phyloP scores from a whole-genome alignment of 2,113 vertebrate species.

The Numenius arquata region DNA sequence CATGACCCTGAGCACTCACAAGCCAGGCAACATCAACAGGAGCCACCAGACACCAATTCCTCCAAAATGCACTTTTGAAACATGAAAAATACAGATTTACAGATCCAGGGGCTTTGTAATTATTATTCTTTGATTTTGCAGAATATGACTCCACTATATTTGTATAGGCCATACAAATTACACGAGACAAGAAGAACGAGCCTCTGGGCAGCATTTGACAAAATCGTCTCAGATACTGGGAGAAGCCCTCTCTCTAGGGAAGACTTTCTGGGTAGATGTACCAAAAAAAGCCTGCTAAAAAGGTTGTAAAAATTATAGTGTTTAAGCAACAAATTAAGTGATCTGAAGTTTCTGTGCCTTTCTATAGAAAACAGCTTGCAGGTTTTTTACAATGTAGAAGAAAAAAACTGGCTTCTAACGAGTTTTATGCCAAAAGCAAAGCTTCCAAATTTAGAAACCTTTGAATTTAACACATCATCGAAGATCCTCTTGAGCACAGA shows the following conservation, averaged over 20 bases:
- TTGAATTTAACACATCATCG: neutral
- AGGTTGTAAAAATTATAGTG: neutral
- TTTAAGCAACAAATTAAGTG: neutral
- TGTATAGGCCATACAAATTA: neutral
- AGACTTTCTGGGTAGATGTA: neutral
- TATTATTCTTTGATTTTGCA: neutral
- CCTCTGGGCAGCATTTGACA: neutral
- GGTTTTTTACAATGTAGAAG: neutral
- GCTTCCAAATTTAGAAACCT: neutral
- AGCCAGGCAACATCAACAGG: neutral
- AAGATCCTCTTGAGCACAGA: neutral
- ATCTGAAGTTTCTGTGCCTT: neutral
- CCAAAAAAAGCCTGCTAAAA: neutral
- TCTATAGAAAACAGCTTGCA: neutral
- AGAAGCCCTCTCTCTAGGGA: neutral
- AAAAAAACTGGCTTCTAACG: neutral
- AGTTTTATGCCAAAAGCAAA: neutral
- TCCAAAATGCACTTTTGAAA: neutral
- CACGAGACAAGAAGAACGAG: neutral
- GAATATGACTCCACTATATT: neutral
- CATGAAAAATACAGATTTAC: neutral
- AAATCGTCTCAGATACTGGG: accelerated
- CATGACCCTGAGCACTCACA: neutral
- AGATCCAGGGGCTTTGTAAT: neutral
- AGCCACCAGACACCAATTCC: neutral